phyloP scores from a whole-genome alignment of 2,888 invertebrate species.

The Pandemis cinnamomeana region DNA sequence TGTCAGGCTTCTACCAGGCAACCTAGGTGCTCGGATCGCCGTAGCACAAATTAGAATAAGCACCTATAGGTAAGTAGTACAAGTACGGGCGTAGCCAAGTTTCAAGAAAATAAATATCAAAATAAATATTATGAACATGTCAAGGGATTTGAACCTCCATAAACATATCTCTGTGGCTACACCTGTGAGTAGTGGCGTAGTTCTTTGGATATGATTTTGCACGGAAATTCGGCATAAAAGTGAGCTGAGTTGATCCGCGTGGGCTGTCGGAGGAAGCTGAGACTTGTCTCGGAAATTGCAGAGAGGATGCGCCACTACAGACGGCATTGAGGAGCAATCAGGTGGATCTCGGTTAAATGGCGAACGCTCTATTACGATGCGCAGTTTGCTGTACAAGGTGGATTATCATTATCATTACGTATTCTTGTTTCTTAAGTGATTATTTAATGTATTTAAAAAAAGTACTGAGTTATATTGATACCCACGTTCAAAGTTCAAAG shows the following conservation, averaged over 20 bases:
- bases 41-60: background rate
- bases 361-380: slow-evolving; percentile 39
- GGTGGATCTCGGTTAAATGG: slow-evolving; percentile 56
- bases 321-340: slow-evolving; percentile 81
- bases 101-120: too few relatives aligned
- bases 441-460: too few relatives aligned
- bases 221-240: slow-evolving; percentile 43
- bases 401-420: background rate
- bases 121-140: too few relatives aligned
- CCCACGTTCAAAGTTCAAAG: too few relatives aligned
- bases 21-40: slow-evolving; percentile 41
- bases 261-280: slow-evolving; percentile 67
- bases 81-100: too few relatives aligned
- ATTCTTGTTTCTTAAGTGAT: background rate
- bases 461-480: too few relatives aligned
- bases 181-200: too few relatives aligned
- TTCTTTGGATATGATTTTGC: slow-evolving; percentile 5
- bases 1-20: slow-evolving; percentile 46
- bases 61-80: too few relatives aligned
- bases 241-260: slow-evolving; percentile 49
- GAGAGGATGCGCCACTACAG: slow-evolving; percentile 74
- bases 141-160: too few relatives aligned
- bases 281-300: slow-evolving; percentile 78
- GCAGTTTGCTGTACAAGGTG: slow-evolving; percentile 24
- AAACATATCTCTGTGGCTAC: too few relatives aligned